Evolutionary conservation across 2,797 vertebrate genomes (phyloP), one percentile per base, ranked within the genome.

Genomic region (Cuniculus paca): DNA sequence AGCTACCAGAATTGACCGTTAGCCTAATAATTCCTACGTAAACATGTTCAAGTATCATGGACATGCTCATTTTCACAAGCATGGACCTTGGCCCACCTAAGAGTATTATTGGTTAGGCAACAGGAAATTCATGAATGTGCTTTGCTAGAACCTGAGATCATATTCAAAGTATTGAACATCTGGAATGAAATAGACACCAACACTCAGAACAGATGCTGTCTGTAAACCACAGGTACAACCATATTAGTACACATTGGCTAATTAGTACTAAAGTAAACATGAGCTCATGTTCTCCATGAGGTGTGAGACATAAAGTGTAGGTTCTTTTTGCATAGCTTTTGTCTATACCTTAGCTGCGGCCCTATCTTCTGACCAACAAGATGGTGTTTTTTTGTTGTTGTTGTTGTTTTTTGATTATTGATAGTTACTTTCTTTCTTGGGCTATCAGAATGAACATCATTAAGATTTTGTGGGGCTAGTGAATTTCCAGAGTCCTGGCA

Each of bases 351-450:
- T 91, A 24, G 13, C 39, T 74, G 26, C 79, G 79, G 5, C 36
- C 80, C 85, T 91, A 91, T 89, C 72, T 95, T 80, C 61, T 86
- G 52, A 36, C 28, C 11, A 58, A 34, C 19, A 95, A 72, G 39
- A 54, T 82, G 11, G 8, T 74, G 16, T 90, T 94, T 88, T 39
- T 12, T 28, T 61, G 10, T 22, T 31, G 4, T 31, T 65, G 6
- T 65, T 65, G n/a, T 56, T 22, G 20, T 56, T 65, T 19, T 34
- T 85, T 85, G 42, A 34, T 80, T 77, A 39, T 81, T 86, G 24
- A 84, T 68, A 56, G 65, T 83, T 70, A 50, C 65, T 94, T 95
- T 95, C 54, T 84, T 95, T 58, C 75, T 87, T 84, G 39, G 52
- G 85, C 31, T 39, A n/a, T 90, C 88, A 95, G 20, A 85, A 20